A percentile compares a stretch with the other conserved stretches of the same genome.
phyloP scores from a whole-genome alignment of 2,888 invertebrate species.

The Amiota mariae region DNA sequence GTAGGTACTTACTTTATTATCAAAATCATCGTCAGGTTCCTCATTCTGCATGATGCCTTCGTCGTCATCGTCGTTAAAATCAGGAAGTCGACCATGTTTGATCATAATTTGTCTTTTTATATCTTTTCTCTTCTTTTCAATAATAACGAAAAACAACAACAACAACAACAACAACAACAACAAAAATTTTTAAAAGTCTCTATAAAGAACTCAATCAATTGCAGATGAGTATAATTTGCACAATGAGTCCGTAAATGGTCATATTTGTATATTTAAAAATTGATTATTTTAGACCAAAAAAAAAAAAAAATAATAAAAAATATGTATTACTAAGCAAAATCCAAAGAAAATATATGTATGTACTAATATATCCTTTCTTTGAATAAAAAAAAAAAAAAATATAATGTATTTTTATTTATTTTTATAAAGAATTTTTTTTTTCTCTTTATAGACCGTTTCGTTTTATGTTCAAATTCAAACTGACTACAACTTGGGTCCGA shows the following conservation, averaged over 20 bases:
- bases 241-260: conserved; percentile 71
- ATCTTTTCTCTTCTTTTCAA: conserved; percentile 39
- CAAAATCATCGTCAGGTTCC: conserved; percentile 61
- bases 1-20: conserved; percentile 54
- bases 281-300: conserved; percentile 24
- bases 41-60: conserved; percentile 21
- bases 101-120: conserved; percentile 23
- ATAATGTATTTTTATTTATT: neutral
- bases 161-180: neutral
- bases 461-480: conserved; percentile 55
- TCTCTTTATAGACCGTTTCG: conserved; percentile 45
- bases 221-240: conserved; percentile 71
- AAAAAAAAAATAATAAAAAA: neutral
- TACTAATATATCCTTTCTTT: neutral
- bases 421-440: conserved; percentile 36
- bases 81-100: conserved; percentile 26
- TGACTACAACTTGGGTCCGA: conserved; percentile 45
- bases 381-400: neutral
- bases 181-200: neutral
- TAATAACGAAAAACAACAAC: neutral
- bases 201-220: conserved; percentile 45
- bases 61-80: neutral
- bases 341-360: conserved; percentile 19
- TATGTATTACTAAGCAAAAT: neutral
- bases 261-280: conserved; percentile 49